phyloP scores from a whole-genome alignment of 2,797 vertebrate species.

The Crypturellus tataupa region DNA sequence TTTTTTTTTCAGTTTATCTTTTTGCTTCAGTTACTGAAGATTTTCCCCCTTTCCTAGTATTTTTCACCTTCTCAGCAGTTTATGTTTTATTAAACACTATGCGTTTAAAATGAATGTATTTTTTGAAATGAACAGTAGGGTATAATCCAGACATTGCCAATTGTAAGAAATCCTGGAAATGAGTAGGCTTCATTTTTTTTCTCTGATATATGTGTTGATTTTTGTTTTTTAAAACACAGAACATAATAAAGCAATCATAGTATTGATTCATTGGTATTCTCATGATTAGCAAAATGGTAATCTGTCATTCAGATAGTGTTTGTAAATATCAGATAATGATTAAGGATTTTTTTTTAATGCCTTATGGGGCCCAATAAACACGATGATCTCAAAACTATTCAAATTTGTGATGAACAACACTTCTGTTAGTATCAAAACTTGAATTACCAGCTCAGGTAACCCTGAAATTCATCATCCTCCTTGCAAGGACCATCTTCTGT shows the following conservation, averaged over 20 bases:
- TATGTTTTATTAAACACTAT: not conserved
- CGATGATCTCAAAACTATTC: not conserved
- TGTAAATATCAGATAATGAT: not conserved
- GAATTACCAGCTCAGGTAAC: not conserved
- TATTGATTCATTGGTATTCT: not conserved
- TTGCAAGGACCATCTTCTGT: not conserved
- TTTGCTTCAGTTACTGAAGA: not conserved
- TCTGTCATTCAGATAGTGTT: not conserved
- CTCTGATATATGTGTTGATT: not conserved
- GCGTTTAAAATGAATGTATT: not conserved
- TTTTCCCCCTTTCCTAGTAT: not conserved
- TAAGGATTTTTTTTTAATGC: not conserved
- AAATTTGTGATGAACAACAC: not conserved
- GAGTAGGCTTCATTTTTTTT: not conserved
- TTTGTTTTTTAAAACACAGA: not conserved
- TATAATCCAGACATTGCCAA: not conserved
- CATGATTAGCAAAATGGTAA: not conserved
- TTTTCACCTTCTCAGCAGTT: not conserved
- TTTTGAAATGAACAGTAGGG: not conserved
- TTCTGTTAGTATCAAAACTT: not conserved
- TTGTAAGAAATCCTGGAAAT: not conserved
- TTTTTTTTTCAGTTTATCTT: not conserved
- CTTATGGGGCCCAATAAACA: not conserved
- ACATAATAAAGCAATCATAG: not conserved
- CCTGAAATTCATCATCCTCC: no score